Conservation (phyloP, 1,140 invertebrate genomes). For the Rhopalosiphum padi region DNA sequence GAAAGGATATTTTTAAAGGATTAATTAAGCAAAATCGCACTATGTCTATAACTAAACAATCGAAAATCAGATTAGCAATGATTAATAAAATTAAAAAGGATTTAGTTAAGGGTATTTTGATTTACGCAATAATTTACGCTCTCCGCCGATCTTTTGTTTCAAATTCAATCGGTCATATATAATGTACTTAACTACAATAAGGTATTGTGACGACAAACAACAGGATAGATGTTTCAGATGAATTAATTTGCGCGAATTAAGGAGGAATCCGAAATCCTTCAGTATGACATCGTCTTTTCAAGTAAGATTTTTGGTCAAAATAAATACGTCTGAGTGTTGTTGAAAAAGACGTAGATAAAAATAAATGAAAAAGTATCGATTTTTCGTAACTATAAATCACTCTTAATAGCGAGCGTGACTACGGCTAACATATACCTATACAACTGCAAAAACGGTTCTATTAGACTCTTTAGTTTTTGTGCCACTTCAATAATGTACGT, state of each 20-base stretch:
- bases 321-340: background rate
- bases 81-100: background rate
- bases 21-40: background rate
- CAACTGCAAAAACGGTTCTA: background rate
- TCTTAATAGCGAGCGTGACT: background rate
- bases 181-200: background rate
- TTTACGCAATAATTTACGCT: background rate
- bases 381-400: conserved; percentile 5
- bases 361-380: conserved; percentile 20
- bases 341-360: background rate
- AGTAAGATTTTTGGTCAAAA: background rate
- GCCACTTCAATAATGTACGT: background rate
- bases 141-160: background rate
- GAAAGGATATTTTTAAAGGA: background rate
- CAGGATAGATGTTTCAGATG: background rate
- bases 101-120: background rate
- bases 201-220: background rate
- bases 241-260: background rate
- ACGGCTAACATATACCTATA: background rate
- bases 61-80: background rate
- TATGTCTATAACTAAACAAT: background rate
- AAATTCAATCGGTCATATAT: background rate
- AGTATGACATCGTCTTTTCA: background rate
- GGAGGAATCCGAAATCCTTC: background rate
- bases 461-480: background rate